Evolutionary conservation across 2,113 vertebrate genomes (phyloP).

Genomic region (Puffinus mauretanicus): DNA sequence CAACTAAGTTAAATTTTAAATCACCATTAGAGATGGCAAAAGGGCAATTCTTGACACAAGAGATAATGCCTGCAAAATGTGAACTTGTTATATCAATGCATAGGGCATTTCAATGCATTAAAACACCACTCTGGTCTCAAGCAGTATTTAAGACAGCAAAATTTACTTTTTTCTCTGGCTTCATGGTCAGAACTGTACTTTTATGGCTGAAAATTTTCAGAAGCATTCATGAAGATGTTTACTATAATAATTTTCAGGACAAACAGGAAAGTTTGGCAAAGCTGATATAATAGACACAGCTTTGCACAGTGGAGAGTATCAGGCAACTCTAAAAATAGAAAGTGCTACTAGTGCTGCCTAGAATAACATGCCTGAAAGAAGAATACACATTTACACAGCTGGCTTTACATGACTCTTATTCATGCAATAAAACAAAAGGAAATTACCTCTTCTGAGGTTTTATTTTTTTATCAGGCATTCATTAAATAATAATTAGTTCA

Average conservation of each 20-base stretch:
- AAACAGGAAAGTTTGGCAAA: not conserved
- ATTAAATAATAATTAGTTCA: slow-evolving; percentile 58
- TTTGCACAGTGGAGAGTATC: slow-evolving; percentile 5
- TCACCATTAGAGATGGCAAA: not conserved
- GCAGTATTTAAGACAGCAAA: not conserved
- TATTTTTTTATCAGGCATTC: slow-evolving; percentile 2
- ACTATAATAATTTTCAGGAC: not conserved
- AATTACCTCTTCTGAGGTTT: slow-evolving; percentile 53
- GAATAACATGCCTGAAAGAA: slow-evolving; percentile 49
- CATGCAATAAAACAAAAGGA: slow-evolving; percentile 49
- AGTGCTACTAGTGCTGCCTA: slow-evolving; percentile 14
- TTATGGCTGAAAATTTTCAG: not conserved
- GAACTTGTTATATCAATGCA: not conserved
- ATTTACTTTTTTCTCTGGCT: not conserved
- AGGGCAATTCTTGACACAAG: not conserved
- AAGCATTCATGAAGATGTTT: not conserved
- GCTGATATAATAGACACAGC: not conserved
- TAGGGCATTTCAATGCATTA: not conserved
- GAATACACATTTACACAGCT: slow-evolving; percentile 66
- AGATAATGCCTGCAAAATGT: not conserved
- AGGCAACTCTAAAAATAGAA: slow-evolving; percentile 33
- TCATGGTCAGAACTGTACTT: not conserved
- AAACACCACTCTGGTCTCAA: not conserved
- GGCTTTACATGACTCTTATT: slow-evolving; percentile 21
- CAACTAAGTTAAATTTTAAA: not conserved